Evolutionary conservation across 2,797 vertebrate species (phyloP).

Genomic region (Sebastes elongatus): DNA sequence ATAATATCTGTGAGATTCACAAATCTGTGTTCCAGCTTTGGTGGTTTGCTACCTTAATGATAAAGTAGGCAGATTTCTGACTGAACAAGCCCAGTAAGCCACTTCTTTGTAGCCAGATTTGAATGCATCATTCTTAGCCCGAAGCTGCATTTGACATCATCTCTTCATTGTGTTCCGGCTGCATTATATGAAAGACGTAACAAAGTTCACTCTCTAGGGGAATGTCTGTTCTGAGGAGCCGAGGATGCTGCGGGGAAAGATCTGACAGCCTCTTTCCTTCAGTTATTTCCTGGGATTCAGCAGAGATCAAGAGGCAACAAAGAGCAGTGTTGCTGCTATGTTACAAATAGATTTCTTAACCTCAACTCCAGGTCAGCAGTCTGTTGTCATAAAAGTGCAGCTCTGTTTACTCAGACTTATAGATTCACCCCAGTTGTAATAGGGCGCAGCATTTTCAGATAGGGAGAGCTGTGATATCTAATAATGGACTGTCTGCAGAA

Average conservation of each 20-base stretch:
- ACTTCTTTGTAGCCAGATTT: constrained; percentile 2
- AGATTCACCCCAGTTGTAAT: neutral
- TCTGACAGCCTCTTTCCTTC: constrained; percentile 21
- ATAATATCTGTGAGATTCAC: neutral
- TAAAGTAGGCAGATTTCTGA: neutral
- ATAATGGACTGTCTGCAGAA: constrained; percentile 23
- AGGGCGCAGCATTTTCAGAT: neutral
- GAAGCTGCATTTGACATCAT: constrained; percentile 7
- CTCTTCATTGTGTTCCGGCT: constrained; percentile 7
- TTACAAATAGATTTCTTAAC: constrained; percentile 51
- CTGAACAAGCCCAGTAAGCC: neutral
- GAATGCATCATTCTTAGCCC: neutral
- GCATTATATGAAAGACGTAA: neutral
- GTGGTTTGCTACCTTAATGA: neutral
- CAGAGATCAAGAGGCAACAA: constrained; percentile 38
- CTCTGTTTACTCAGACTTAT: constrained; percentile 37
- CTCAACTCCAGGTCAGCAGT: constrained; percentile 39
- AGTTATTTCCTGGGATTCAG: constrained; percentile 37
- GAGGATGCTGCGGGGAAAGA: constrained; percentile 19
- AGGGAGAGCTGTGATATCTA: neutral
- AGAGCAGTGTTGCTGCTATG: neutral
- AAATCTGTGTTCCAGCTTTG: neutral
- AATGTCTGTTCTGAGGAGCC: constrained; percentile 25
- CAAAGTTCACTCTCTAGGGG: constrained; percentile 22
- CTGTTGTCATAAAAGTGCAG: constrained; percentile 37